These are phyloP conservation scores for Caenorhabditis becei DNA, from an alignment of 2,888 invertebrate species.

Conservation along the genomic window DNA sequence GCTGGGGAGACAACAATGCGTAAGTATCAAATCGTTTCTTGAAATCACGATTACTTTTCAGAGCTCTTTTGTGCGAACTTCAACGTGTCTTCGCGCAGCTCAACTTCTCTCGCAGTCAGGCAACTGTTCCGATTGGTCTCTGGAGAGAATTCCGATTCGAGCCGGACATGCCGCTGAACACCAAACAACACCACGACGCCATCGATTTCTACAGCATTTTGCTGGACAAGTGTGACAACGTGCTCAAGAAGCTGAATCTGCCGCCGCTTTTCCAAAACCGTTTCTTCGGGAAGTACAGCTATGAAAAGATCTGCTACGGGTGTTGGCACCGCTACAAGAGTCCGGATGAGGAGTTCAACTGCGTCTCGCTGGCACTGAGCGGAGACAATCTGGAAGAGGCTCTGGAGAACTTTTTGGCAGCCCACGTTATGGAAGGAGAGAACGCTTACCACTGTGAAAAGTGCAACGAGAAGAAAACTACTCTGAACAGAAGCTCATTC, in stretches of 20 bases:
- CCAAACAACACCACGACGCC: conserved; percentile 84
- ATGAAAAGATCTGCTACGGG: conserved; percentile 84
- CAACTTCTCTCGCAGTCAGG: conserved; percentile 83
- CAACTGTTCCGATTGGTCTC: conserved; percentile 83
- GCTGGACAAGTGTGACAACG: conserved; percentile 84
- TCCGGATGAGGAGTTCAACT: conserved; percentile 65
- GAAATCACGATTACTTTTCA: conserved; percentile 13
- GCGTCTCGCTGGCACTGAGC: conserved; percentile 62
- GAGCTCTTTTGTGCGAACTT: conserved; percentile 83
- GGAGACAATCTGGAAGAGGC: conserved; percentile 63
- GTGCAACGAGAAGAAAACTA: conserved; percentile 83
- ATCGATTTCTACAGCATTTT: conserved; percentile 84
- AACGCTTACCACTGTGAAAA: conserved; percentile 85
- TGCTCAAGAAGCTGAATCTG: conserved; percentile 82
- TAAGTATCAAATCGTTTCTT: conserved; percentile 14
- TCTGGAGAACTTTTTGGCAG: conserved; percentile 84
- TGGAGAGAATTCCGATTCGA: conserved; percentile 84
- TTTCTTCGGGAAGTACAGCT: conserved; percentile 84
- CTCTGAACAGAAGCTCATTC: conserved; percentile 84
- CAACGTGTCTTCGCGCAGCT: conserved; percentile 84
- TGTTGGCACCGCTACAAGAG: conserved; percentile 83
- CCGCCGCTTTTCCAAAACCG: conserved; percentile 83
- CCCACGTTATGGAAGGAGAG: conserved; percentile 84
- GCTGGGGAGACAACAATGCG: conserved; percentile 53
- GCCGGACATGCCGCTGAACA: conserved; percentile 84